Base-by-base conservation (phyloP, 2,113 vertebrate genomes). In the Megaceryle torquata region DNA sequence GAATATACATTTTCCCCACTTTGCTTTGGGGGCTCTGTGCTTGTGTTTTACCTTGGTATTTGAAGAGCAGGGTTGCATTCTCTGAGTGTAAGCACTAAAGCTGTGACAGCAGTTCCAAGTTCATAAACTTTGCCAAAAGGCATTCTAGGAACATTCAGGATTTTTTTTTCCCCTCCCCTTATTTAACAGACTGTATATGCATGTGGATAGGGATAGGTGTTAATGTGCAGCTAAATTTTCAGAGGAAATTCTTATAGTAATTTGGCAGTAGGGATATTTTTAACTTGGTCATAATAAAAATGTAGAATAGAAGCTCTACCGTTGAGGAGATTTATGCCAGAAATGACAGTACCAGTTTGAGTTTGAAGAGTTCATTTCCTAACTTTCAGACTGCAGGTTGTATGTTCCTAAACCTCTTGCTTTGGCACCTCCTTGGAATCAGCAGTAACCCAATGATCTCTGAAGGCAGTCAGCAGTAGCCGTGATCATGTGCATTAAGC, bases 1-100 rank as follows among this genome's bases (percentile, higher is more conserved):
- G 14, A 68, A 39, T 68, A 48, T 14, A 29, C 3, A 3, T 4
- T 68, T 14, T 2, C 15, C 3, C 4, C 2, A 0, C 28, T 75
- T 85, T n/a, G 20, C 29, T 86, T 28, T 48, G 41, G 61, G 21
- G 7, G 24, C 39, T 76, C 1, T 61, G 5, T 54, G 22, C 56
- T 2, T 44, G 6, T 59, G 24, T 78, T 6, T 86, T 84, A 14
- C 11, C 19, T 82, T 39, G 31, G 15, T 57, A 37, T 65, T 80
- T 83, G 50, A 83, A 28, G 24, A 88, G 41, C 50, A 61, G 18
- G 65, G 19, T 29, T 86, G 41, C 4, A 8, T 78, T 91, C 20
- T 60, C 92, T 51, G 26, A 72, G 16, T 28, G 7, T 25, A 51
- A 86, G 15, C 11, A 12, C 29, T 87, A 43, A 67, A 79, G 61